Conservation (phyloP, 1,140 invertebrate species). For the Papilio glaucus region DNA sequence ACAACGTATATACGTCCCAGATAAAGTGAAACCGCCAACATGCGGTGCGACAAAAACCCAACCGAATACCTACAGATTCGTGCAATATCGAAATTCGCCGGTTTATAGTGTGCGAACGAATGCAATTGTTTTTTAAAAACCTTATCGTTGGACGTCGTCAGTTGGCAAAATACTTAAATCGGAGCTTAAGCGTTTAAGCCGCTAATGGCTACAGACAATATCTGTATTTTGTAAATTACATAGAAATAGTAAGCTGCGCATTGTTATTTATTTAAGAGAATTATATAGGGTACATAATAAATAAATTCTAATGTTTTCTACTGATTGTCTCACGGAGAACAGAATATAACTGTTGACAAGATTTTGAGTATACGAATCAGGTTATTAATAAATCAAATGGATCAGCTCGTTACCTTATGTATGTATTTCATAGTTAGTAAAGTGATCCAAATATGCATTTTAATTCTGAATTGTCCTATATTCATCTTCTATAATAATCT, state of each 20-base stretch:
- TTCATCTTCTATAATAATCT: too few relatives aligned
- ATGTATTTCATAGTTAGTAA: too few relatives aligned
- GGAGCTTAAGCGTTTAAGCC: slow-evolving; percentile 2
- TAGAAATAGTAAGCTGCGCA: background rate
- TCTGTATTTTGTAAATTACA: background rate
- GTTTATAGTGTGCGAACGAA: slow-evolving; percentile 16
- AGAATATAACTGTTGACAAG: too few relatives aligned
- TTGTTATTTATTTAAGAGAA: too few relatives aligned
- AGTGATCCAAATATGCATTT: too few relatives aligned
- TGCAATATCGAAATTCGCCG: slow-evolving; percentile 17
- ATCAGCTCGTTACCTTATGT: too few relatives aligned
- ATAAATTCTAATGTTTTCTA: too few relatives aligned
- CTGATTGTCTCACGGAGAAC: too few relatives aligned
- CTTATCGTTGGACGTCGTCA: slow-evolving; percentile 24
- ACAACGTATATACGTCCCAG: slow-evolving; percentile 47
- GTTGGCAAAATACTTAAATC: slow-evolving; percentile 7
- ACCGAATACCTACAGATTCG: background rate
- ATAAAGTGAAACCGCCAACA: slow-evolving; percentile 41
- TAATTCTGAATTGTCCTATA: too few relatives aligned
- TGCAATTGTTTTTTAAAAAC: slow-evolving; percentile 23
- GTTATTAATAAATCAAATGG: too few relatives aligned
- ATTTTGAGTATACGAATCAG: too few relatives aligned
- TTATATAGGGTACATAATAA: too few relatives aligned
- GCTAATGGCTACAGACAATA: slow-evolving; percentile 1
- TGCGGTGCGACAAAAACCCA: slow-evolving; percentile 26